These are phyloP conservation scores for Sphaerophoria rueppellii DNA, from an alignment of 2,888 invertebrate genomes.

Conservation along the genomic window DNA sequence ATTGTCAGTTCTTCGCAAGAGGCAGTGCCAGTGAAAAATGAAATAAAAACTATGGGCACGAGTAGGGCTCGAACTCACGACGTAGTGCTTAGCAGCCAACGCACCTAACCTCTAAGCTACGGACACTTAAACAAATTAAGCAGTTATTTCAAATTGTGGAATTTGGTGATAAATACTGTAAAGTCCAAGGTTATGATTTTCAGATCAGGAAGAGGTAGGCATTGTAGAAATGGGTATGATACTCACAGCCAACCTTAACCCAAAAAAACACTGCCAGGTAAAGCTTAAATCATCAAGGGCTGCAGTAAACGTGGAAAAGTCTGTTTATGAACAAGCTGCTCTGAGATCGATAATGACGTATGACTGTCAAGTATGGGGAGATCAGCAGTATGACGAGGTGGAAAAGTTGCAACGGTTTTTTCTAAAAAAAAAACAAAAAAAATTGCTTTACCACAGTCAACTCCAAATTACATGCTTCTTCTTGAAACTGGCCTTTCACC, in stretches of 20 bases:
- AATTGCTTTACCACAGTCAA: not conserved
- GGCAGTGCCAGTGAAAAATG: too few relatives aligned
- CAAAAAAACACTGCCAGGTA: not conserved
- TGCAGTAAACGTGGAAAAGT: slow-evolving; percentile 11
- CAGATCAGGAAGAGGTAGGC: not conserved
- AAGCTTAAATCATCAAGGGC: not conserved
- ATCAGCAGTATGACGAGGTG: not conserved
- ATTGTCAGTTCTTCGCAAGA: too few relatives aligned
- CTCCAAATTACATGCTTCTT: not conserved
- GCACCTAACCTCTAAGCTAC: too few relatives aligned
- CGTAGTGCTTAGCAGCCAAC: too few relatives aligned
- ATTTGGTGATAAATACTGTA: not conserved
- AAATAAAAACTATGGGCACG: too few relatives aligned
- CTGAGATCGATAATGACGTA: not conserved
- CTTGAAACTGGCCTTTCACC: not conserved
- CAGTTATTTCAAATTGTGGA: too few relatives aligned
- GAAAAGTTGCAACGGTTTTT: not conserved
- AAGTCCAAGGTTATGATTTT: not conserved
- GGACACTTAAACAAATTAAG: too few relatives aligned
- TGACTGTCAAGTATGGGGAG: not conserved
- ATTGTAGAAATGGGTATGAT: not conserved
- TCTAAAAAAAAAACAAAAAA: not conserved
- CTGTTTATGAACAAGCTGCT: too few relatives aligned
- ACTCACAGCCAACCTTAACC: not conserved
- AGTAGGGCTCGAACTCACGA: too few relatives aligned